Base-by-base conservation (phyloP, 1,140 invertebrate species). In the Cardiocondyla obscurior region DNA sequence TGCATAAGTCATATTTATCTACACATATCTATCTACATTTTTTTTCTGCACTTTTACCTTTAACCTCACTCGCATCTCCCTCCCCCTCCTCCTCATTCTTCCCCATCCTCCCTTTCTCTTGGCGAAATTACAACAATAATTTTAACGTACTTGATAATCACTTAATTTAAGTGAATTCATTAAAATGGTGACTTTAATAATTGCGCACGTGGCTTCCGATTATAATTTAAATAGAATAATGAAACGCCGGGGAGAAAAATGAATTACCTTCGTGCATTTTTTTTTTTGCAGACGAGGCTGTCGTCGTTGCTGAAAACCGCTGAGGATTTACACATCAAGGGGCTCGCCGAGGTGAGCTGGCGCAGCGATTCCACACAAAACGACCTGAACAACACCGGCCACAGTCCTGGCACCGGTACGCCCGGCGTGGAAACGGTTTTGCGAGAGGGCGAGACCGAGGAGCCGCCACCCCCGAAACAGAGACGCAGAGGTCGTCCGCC, bases 281-380 rank as follows among this genome's bases (percentile, higher is more conserved):
- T 82, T 55, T 55, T 12, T 81, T 91, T 84, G 2, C 83, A 94
- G 93, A 93, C 93, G 64, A 92, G 93, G 91, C 93, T 99, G 60
- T 96, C 97, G 16, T 97, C 97, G 36, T 93, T 98, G 60, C 92
- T 99, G 90, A 98, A 98, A 94, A 98, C 98, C 72, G 98, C 98
- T 1, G 98, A 98, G 93, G 98, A 98, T 91, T 94, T 99, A 8
- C 96, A 97, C 91, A 98, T 98, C 82, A 98, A 99, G 94, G 98
- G 98, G 0, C 94, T 98, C 22, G 97, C 98, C 46, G 97, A 98
- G 93, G 97, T 98, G 3, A 97, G 97, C 76, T 97, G 97, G 97
- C 95, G 95, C 83, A 96, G 96, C 89, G 95, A 96, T 84, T 94
- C 95, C 39, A 90, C 90, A 81, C 92, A 93, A 84, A 91, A 94